phyloP scores from a whole-genome alignment of 2,888 invertebrate genomes.

The Protula sp. region DNA sequence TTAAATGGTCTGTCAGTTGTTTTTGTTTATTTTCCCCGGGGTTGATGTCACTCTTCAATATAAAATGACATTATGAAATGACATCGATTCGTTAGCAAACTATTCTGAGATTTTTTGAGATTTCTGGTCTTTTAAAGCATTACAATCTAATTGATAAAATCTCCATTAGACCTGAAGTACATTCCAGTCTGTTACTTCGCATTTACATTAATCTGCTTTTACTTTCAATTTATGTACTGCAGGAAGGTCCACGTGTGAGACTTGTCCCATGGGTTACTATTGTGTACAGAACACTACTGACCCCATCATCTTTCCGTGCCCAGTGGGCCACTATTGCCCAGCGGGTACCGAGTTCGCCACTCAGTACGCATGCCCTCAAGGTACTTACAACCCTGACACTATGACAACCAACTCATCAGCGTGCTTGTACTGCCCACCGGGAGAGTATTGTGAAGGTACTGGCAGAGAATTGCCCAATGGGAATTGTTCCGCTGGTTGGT shows the following conservation, averaged over 20 bases:
- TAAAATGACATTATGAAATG: too few species aligned
- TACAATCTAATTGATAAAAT: conserved; percentile 32
- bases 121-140: too few species aligned
- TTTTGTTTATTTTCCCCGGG: too few species aligned
- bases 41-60: too few species aligned
- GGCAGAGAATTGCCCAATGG: conserved; percentile 32
- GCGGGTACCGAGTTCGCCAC: conserved; percentile 33
- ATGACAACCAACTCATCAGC: conserved; percentile 25
- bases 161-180: conserved; percentile 22
- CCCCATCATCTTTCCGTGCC: conserved; percentile 24
- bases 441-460: conserved; percentile 37
- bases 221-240: too few species aligned
- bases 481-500: conserved; percentile 44
- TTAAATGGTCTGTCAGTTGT: too few species aligned
- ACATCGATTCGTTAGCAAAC: too few species aligned
- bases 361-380: conserved; percentile 38
- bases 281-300: conserved; percentile 37
- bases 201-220: too few species aligned
- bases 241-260: too few species aligned
- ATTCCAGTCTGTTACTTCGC: too few species aligned
- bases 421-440: conserved; percentile 40
- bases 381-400: conserved; percentile 39
- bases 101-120: too few species aligned
- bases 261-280: conserved; percentile 42
- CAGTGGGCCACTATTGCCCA: conserved; percentile 31